Base-by-base conservation (phyloP, 1,140 invertebrate genomes). In the Leucophenga varia region DNA sequence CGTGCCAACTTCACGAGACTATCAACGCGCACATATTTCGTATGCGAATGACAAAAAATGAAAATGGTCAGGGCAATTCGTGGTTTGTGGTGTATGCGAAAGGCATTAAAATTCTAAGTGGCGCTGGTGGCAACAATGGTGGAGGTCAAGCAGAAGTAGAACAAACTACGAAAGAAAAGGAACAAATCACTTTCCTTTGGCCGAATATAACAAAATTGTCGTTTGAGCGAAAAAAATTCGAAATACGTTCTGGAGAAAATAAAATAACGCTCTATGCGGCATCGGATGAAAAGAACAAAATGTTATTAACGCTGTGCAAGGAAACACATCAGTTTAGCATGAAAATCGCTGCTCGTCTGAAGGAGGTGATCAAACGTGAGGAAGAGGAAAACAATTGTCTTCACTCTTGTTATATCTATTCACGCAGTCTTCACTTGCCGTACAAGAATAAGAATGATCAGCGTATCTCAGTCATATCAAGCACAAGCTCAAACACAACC, bases 171-270 rank as follows among this genome's bases (percentile, higher is more conserved):
- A 25, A 10, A 1, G 82, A 86, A 51, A 81, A 84, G 61, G 82
- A 85, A 49, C 80, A 81, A 16, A 82, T 84, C 25, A 86, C 85
- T 44, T 95, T 95, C 72, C 83, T 91, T 21, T 96, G 94, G 93
- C 89, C 90, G 63, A 90, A 90, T 60, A 96, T 97, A 47, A 91
- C 87, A 37, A 95, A 95, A 78, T 79, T 97, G 7, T 91, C 90
- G 72, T 96, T 95, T 77, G 93, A 96, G 85, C 86, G 93, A 68
- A 95, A 95, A 77, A 97, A 96, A 76, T 97, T 97, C 78, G 93
- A 97, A 79, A 94, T 97, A 55, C 83, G 91, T 35, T 90, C 90
- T 3, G 85, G 88, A 20, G 90, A 91, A 60, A 86, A 88, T 53
- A 93, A 94, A 70, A 85, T 95, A 51, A 90, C 90, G 1, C 84